Evolutionary conservation across 2,113 vertebrate genomes (phyloP).

Genomic region (Lepus timidus): DNA sequence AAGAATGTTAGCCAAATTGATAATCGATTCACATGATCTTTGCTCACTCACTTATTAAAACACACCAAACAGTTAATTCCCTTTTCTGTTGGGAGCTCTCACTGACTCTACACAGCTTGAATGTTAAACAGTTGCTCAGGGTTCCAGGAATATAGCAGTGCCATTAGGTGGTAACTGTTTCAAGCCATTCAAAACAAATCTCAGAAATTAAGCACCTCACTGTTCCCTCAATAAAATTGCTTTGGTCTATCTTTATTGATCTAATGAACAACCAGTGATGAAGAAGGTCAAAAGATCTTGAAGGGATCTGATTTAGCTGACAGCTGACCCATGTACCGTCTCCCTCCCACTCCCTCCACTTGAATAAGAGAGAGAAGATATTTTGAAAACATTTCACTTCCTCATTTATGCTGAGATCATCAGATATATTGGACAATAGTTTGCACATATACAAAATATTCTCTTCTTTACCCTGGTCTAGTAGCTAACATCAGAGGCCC

Average conservation of each 20-base stretch:
- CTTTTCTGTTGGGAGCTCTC: constrained; percentile 78
- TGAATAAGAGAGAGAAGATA: not conserved
- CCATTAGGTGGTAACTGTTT: constrained; percentile 38
- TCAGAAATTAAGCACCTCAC: constrained; percentile 33
- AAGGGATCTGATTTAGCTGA: constrained; percentile 5
- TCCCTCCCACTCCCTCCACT: not conserved
- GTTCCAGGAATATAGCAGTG: constrained; percentile 52
- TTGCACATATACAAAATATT: too few species aligned
- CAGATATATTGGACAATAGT: not conserved
- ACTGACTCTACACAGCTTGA: constrained; percentile 24
- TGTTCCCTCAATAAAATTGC: constrained; percentile 30
- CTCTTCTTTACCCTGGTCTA: not conserved
- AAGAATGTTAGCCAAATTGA: constrained; percentile 79
- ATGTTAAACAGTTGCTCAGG: constrained; percentile 69
- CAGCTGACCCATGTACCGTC: not conserved
- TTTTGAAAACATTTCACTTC: not conserved
- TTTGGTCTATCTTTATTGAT: constrained; percentile 39
- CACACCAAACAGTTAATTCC: constrained; percentile 84
- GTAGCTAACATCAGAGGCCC: not conserved
- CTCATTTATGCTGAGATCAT: not conserved
- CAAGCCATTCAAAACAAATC: constrained; percentile 46
- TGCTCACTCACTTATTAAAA: constrained; percentile 83
- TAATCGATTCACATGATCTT: constrained; percentile 84
- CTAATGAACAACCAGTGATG: constrained; percentile 1
- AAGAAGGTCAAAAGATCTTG: constrained; percentile 48